Conservation (phyloP, 2,888 invertebrate genomes). For the Galeruca laticollis region DNA sequence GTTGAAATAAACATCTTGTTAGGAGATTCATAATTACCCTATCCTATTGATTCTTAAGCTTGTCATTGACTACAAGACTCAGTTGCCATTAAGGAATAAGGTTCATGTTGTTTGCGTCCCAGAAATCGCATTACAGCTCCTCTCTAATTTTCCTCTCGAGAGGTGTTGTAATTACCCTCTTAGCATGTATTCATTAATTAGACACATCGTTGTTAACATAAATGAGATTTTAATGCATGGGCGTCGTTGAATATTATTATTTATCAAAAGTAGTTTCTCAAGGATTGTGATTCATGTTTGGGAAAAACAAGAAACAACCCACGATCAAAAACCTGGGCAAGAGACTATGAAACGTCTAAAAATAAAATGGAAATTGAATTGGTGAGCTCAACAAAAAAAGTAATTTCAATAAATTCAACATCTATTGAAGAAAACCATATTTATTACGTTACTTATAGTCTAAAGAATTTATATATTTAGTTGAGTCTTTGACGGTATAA, state of each 20-base stretch:
- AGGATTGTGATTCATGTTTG: no score
- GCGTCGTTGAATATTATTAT: neutral
- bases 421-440: no score
- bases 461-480: no score
- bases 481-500: no score
- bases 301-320: no score
- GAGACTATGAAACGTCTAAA: no score
- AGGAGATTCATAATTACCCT: neutral
- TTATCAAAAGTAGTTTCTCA: no score
- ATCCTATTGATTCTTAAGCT: neutral
- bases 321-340: no score
- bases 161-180: slow-evolving; percentile 34
- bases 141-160: slow-evolving; percentile 9
- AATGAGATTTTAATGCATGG: neutral
- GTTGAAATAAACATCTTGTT: neutral
- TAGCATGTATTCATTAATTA: slow-evolving; percentile 26
- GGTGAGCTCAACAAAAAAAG: no score
- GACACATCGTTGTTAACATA: neutral
- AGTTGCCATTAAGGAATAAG: slow-evolving; percentile 5
- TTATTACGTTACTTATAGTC: no score
- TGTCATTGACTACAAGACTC: slow-evolving; percentile 3
- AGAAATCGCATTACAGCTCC: slow-evolving; percentile 4
- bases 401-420: no score
- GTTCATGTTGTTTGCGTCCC: slow-evolving; percentile 1
- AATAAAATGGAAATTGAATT: no score